Conservation (phyloP, 2,797 vertebrate species). For the Paramormyrops hopkinsi region DNA sequence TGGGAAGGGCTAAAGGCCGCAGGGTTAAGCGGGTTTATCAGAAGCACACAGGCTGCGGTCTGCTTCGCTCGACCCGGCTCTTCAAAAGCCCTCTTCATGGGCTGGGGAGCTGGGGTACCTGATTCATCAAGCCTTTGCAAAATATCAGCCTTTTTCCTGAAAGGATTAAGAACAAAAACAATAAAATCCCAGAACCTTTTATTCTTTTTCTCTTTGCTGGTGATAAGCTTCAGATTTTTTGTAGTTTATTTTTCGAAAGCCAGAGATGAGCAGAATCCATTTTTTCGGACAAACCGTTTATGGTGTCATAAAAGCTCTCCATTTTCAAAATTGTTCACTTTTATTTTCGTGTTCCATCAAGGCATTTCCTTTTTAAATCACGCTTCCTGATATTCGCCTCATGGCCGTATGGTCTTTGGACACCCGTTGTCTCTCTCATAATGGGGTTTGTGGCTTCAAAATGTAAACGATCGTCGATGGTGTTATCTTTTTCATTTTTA, state of each 20-base stretch:
- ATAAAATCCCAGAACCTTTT: background rate
- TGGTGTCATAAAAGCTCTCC: background rate
- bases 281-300: background rate
- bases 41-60: constrained; percentile 39
- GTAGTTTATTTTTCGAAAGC: background rate
- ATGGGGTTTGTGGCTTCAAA: constrained; percentile 7
- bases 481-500: background rate
- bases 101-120: background rate
- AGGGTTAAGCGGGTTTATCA: constrained; percentile 46
- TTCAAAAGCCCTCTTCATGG: background rate
- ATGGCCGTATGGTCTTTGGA: background rate
- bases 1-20: background rate
- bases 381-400: background rate
- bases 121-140: background rate
- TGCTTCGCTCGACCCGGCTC: background rate
- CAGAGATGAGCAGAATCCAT: background rate
- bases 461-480: constrained; percentile 2
- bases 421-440: constrained; percentile 4
- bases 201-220: background rate
- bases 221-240: background rate
- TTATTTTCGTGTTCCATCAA: background rate
- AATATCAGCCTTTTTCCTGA: background rate
- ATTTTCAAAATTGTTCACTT: background rate
- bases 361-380: background rate
- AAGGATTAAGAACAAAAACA: background rate